Evolutionary conservation across 2,888 invertebrate genomes (phyloP).

Genomic region (Acrocyrtus sp.): DNA sequence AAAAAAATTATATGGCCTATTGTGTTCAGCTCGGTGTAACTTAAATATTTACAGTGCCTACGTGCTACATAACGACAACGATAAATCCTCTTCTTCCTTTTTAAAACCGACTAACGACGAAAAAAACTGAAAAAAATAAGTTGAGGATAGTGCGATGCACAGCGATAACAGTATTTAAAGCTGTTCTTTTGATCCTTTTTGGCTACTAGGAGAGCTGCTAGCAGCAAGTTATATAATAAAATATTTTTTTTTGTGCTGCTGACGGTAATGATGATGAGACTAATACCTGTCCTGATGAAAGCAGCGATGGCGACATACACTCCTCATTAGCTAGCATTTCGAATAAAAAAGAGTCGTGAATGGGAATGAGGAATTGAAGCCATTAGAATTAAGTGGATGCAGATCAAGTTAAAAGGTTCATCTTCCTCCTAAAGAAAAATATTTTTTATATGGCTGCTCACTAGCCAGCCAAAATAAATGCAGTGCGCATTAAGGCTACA

Average conservation of each 20-base stretch:
- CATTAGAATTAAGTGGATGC: slow-evolving; percentile 53
- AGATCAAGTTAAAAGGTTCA: slow-evolving; percentile 49
- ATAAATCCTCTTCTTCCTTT: too few relatives aligned
- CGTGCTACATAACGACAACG: too few relatives aligned
- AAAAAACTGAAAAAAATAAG: slow-evolving; percentile 11
- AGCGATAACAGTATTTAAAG: slow-evolving; percentile 39
- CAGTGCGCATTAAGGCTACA: too few relatives aligned
- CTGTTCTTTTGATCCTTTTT: slow-evolving; percentile 9
- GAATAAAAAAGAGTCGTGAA: slow-evolving; percentile 30
- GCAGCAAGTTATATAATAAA: too few relatives aligned
- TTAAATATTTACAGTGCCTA: slow-evolving; percentile 33
- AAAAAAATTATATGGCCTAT: slow-evolving; percentile 45
- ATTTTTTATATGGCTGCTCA: too few relatives aligned
- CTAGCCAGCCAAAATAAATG: too few relatives aligned
- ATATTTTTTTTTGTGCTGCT: slow-evolving; percentile 12
- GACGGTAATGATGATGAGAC: slow-evolving; percentile 31
- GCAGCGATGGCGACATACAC: slow-evolving; percentile 43
- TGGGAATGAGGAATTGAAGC: too few relatives aligned
- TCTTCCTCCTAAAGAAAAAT: too few relatives aligned
- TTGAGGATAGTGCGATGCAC: not conserved
- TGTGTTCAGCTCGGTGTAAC: slow-evolving; percentile 28
- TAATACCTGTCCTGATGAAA: slow-evolving; percentile 40
- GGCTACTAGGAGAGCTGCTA: too few relatives aligned
- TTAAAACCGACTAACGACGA: slow-evolving; percentile 2
- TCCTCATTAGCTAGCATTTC: slow-evolving; percentile 39